Percentiles rank a stretch among this genome's conserved stretches.
Evolutionary conservation across 2,888 invertebrate genomes (phyloP).

Genomic region (Unio pictorum): DNA sequence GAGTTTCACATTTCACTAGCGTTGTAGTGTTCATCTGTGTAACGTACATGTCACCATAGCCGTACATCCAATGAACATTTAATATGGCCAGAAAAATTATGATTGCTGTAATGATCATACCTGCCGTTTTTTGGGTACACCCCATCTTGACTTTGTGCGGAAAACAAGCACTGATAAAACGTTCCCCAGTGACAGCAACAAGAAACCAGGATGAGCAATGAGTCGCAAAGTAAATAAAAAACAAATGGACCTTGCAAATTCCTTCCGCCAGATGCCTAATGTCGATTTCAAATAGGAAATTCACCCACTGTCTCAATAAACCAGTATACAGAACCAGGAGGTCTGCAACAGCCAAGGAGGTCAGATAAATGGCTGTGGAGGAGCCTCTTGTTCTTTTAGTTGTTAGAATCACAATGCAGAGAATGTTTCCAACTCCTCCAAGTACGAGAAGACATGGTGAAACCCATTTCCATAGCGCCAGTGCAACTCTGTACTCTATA

Average conservation of each 20-base stretch:
- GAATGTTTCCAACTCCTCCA: slow-evolving; percentile 54
- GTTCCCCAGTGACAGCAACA: slow-evolving; percentile 57
- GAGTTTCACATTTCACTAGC: slow-evolving; percentile 15
- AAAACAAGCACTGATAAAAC: slow-evolving; percentile 51
- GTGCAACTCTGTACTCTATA: slow-evolving; percentile 7
- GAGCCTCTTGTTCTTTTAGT: slow-evolving; percentile 33
- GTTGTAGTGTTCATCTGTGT: slow-evolving; percentile 8
- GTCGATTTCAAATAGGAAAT: slow-evolving; percentile 30
- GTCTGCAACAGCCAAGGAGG: slow-evolving; percentile 44
- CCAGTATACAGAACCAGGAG: slow-evolving; percentile 52
- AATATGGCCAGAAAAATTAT: slow-evolving; percentile 23
- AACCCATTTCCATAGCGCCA: slow-evolving; percentile 30
- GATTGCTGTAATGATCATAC: slow-evolving; percentile 30
- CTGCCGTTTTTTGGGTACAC: slow-evolving; percentile 38
- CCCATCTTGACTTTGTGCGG: slow-evolving; percentile 50
- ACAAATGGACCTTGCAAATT: slow-evolving; percentile 47
- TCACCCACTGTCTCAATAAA: slow-evolving; percentile 46
- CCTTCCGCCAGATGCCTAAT: slow-evolving; percentile 26
- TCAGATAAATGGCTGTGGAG: slow-evolving; percentile 51
- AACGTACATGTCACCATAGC: slow-evolving; percentile 15
- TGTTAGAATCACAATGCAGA: slow-evolving; percentile 45
- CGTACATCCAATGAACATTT: slow-evolving; percentile 48
- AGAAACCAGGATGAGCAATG: slow-evolving; percentile 59
- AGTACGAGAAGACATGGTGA: slow-evolving; percentile 49
- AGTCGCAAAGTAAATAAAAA: slow-evolving; percentile 47